phyloP scores from a whole-genome alignment of 2,113 vertebrate species.

The Nerophis ophidion region DNA sequence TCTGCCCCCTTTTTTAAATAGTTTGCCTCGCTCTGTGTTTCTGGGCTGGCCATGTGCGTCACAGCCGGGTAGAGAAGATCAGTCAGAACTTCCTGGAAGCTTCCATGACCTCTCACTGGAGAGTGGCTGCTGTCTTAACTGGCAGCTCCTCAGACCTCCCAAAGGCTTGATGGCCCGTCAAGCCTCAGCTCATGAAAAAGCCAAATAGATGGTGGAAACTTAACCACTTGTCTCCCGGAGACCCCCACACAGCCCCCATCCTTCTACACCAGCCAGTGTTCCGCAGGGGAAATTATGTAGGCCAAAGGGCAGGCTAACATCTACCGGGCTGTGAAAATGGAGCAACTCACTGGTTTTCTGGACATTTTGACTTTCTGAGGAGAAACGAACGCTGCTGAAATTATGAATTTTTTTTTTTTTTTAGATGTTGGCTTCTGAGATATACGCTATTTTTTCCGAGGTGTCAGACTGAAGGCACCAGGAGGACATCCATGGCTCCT shows the following conservation, averaged over 20 bases:
- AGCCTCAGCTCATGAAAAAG: slow-evolving; percentile 55
- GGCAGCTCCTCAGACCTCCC: slow-evolving; percentile 50
- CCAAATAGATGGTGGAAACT: slow-evolving; percentile 66
- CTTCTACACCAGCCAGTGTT: slow-evolving; percentile 16
- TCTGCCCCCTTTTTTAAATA: background rate
- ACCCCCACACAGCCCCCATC: background rate
- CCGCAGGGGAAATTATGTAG: slow-evolving; percentile 60
- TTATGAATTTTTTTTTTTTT: slow-evolving; percentile 22
- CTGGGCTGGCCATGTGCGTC: slow-evolving; percentile 1
- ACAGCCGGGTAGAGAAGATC: slow-evolving; percentile 11
- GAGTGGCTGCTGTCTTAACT: slow-evolving; percentile 45
- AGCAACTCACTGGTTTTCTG: slow-evolving; percentile 35
- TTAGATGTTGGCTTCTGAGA: slow-evolving; percentile 6
- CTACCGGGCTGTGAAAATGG: slow-evolving; percentile 45
- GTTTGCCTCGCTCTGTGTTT: slow-evolving; percentile 12
- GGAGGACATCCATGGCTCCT: background rate
- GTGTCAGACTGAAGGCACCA: slow-evolving; percentile 3
- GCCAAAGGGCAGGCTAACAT: slow-evolving; percentile 69
- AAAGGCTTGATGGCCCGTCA: slow-evolving; percentile 55
- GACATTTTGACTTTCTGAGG: slow-evolving; percentile 25
- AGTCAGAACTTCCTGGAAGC: slow-evolving; percentile 16
- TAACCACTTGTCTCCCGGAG: slow-evolving; percentile 58
- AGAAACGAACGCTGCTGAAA: slow-evolving; percentile 28
- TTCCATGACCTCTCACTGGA: slow-evolving; percentile 39
- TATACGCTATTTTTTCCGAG: background rate